Evolutionary conservation across 2,113 vertebrate genomes (phyloP), one percentile per base, ranked within the genome.

Genomic region (Rousettus leschenaultii): DNA sequence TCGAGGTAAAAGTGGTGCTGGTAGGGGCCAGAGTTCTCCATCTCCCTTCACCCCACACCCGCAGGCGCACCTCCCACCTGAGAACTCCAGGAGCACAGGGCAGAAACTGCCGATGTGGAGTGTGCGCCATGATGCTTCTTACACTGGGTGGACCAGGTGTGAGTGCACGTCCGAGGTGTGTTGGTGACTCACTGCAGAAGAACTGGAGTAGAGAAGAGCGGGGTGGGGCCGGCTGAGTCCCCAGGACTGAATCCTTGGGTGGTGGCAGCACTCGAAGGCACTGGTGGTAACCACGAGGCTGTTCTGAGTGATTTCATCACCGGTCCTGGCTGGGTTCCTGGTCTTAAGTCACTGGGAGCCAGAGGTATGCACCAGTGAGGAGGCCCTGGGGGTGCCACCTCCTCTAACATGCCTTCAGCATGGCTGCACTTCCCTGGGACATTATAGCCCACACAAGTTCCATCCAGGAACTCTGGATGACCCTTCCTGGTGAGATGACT

Each of bases 141-240:
- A 10, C 5, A 35, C 40, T 22, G 14, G 30, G 75, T 15, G 57
- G 70, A 16, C 24, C 15, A 14, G 35, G 51, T 15, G 16, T 78
- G 1, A 3, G 75, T 75, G 33, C 18, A 38, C 4, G 0, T 33
- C 82, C 73, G 40, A 28, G 75, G 33, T 70, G 48, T 0, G 0
- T 43, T 19, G 16, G 55, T 97, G 96, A 96, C 88, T 97, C 96
- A 95, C 28, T 24, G 15, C n/a, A n/a, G 55, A 95, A 82, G 93
- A 91, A 91, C 70, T 87, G 10, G 77, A 53, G 48, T 68, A 94
- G 88, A 96, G 94, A 78, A 83, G 70, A 91, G 79, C 63, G 92
- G 91, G 86, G 94, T 26, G 73, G 74, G 61, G 66, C 61, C 1
- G 6, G 53, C 45, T 71, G 1, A 55, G 68, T 80, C 80, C n/a